Base-by-base conservation (phyloP, 2,888 invertebrate genomes). In the Lochmaea capreae region DNA sequence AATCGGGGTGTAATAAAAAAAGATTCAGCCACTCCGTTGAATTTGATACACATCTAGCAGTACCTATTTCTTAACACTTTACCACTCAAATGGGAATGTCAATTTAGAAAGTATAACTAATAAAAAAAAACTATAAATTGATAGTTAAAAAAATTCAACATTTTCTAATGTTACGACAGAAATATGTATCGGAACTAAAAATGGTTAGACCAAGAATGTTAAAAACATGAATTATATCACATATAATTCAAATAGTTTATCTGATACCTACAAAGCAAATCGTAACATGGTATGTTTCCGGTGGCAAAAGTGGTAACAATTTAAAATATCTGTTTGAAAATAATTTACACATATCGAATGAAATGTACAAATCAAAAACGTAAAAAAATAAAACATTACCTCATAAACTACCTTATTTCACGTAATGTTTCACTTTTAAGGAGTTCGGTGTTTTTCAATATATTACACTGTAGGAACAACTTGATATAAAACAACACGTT, bases 391-490 rank as follows among this genome's bases (percentile, higher is more conserved):
- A 79, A 81, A 81, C 79, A 79, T 78, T 78, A 82, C 80, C 77
- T 77, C 77, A 78, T 76, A 78, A 66, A 76, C 43, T 65, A 72
- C 74, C 73, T 76, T 79, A 76, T 77, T 71, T 73, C 62, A 73
- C 77, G 78, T 80, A 76, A 78, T 79, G 77, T 79, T 80, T 81
- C 81, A 79, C 81, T 78, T 78, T 80, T 77, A 80, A 70, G 77
- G 70, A 78, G 73, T 78, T 77, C 67, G 57, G 67, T 70, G 74
- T 71, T 63, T 42, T 33, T 63, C n/a, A 42, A 65, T 73, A 74
- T 77, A 77, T 77, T 79, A 82, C 80, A 81, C 77, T 76, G 77
- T 84, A 84, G 84, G 84, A 84, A 84, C 83, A 83, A 83, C 79
- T 79, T 80, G 58, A 77, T 80, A 78, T 77, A 79, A 82, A 79